Base-by-base conservation (phyloP, 2,888 invertebrate species). In the Diadromus collaris region DNA sequence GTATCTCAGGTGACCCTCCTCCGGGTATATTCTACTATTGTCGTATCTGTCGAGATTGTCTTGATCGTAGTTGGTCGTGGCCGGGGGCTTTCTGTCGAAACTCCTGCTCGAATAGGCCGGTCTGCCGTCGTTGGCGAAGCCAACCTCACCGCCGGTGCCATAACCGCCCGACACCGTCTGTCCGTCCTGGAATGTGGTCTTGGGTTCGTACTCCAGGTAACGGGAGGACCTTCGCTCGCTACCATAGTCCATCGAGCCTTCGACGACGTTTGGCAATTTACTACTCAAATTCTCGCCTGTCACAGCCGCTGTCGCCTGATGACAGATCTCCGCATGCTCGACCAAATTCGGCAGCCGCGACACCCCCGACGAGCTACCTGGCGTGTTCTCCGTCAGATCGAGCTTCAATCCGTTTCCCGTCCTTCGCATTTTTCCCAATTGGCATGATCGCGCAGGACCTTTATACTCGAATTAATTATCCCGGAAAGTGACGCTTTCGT, bases 241-340 rank as follows among this genome's bases (percentile, higher is more conserved):
- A 87, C 90, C 90, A 91, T 90, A 91, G 90, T 91, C 90, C 90
- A 91, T 91, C 88, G 90, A 91, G 88, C 90, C 91, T 85, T 91
- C 90, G 78, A 91, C 90, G 46, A 90, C 88, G 90, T 91, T 91
- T 54, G 90, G 90, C 85, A 91, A 84, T 86, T 90, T 91, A 83
- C 90, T 88, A 84, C 89, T 91, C 86, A 91, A 90, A 87, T 89
- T 89, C 83, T 90, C 90, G 69, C 90, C 89, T 74, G 83, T 85
- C 68, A 64, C 76, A 56, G 76, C 78, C 46, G 68, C 64, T 63
- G 68, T 81, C 72, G 71, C 76, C 65, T 81, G 81, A 76, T 86
- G 85, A 65, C 85, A 85, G 77, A 85, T 88, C 78, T 89, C 88
- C 83, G 89, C 90, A 90, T 91, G 90, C 86, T 91, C 91, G 69